Evolutionary conservation across 2,888 invertebrate species (phyloP), one percentile per base, ranked within the genome.

Genomic region (Tachina grossa): DNA sequence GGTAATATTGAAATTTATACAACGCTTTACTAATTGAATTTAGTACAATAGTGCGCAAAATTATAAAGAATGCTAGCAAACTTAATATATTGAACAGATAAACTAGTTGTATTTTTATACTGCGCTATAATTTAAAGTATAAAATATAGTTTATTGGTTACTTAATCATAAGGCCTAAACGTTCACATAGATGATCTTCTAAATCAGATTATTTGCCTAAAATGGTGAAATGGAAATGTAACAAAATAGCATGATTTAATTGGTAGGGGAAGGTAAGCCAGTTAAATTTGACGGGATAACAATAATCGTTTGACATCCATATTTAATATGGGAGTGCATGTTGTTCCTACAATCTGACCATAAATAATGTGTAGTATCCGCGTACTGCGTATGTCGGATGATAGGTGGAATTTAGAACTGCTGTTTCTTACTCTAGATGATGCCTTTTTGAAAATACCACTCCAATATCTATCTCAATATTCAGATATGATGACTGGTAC

Each of bases 181-280:
- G 47, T 43, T n/a, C 11, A 1, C 51, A 14, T 61, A 75, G 65
- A 79, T 85, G 63, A 85, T 82, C 82, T 77, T 77, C 80, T 75
- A 78, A 82, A 85, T 82, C 57, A 71, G 82, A 79, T 82, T 75
- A 78, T 68, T 47, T 55, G 63, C 61, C 31, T 31, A 39, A 61
- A 75, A 57, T 74, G 72, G 49, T 16, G 10, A 31, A 16, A 16
- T 22, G 19, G 43, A 57, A 59, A 59, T n/a, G 22, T 68, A n/a
- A 45, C 16, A 39, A 43, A 3, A 14, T 45, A 41, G 53, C n/a
- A 31, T 14, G 49, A 16, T 16, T 22, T 61, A 61, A 55, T 39
- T 47, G 14, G 14, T 9, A 49, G 14, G 51, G 63, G 63, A 69
- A 82, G 41, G 61, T 10, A 22, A n/a, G 13, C 61, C 22, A 57